phyloP scores from a whole-genome alignment of 2,113 vertebrate genomes.

The Nyctereutes procyonoides region DNA sequence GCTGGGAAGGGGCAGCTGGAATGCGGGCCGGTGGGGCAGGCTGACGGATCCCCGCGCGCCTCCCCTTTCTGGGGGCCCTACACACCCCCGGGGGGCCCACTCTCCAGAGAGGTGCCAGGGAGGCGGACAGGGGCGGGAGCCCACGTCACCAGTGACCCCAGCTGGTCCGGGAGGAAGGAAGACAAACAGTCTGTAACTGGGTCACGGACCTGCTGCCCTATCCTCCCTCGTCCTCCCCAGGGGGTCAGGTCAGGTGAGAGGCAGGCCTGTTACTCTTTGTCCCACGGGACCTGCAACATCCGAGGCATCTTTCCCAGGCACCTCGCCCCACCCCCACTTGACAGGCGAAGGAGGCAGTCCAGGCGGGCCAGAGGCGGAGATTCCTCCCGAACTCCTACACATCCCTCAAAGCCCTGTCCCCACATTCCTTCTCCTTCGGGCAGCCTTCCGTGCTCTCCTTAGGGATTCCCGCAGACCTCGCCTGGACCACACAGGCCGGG shows the following conservation, averaged over 20 bases:
- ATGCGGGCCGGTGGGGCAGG: too few species aligned
- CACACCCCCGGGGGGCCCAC: background rate
- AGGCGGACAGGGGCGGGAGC: slow-evolving; percentile 70
- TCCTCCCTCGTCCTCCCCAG: background rate
- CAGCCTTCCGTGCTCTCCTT: background rate
- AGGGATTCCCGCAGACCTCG: background rate
- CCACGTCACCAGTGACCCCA: slow-evolving; percentile 78
- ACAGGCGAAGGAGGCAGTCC: background rate
- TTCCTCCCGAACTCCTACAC: background rate
- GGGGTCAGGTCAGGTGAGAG: slow-evolving; percentile 42
- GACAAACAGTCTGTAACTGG: slow-evolving; percentile 69
- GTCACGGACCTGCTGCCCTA: slow-evolving; percentile 7
- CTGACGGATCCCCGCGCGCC: background rate
- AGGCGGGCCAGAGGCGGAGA: background rate
- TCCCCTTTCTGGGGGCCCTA: background rate
- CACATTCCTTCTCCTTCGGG: background rate
- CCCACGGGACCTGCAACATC: background rate
- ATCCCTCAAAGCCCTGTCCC: background rate
- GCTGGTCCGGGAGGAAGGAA: slow-evolving; percentile 43
- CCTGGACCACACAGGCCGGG: background rate
- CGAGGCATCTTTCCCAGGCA: background rate
- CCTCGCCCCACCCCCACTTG: background rate
- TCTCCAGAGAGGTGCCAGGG: slow-evolving; percentile 51
- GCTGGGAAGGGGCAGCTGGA: background rate
- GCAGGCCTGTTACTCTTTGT: background rate